These are phyloP conservation scores for Candidula unifasciata DNA, from an alignment of 2,888 invertebrate species.

Conservation along the genomic window DNA sequence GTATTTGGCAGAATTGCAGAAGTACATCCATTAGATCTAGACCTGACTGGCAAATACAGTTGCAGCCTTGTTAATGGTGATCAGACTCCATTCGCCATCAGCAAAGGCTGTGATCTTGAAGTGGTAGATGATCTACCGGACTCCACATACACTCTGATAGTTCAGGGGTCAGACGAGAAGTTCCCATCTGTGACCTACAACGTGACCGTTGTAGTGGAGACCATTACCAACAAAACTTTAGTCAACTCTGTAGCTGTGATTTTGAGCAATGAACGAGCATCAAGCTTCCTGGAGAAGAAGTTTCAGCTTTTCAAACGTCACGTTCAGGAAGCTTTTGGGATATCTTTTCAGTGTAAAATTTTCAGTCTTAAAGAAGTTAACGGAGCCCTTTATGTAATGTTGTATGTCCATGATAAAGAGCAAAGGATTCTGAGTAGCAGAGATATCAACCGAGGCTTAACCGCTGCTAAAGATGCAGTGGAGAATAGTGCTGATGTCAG, in stretches of 20 bases:
- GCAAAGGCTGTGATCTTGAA: conserved; percentile 87
- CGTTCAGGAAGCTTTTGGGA: conserved; percentile 49
- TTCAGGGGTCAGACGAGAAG: conserved; percentile 92
- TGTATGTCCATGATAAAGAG: conserved; percentile 79
- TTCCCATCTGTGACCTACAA: conserved; percentile 85
- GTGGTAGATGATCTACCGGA: conserved; percentile 76
- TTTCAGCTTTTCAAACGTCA: conserved; percentile 78
- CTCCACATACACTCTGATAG: conserved; percentile 82
- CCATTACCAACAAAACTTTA: conserved; percentile 88
- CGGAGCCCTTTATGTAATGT: conserved; percentile 60
- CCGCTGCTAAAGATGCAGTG: conserved; percentile 55
- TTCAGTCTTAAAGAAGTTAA: conserved; percentile 55
- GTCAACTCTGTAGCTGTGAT: conserved; percentile 89
- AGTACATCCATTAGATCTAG: conserved; percentile 94
- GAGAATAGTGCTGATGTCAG: conserved; percentile 59
- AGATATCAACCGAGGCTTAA: conserved; percentile 51
- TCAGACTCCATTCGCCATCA: conserved; percentile 80
- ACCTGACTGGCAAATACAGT: conserved; percentile 91
- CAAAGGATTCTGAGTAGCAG: conserved; percentile 27
- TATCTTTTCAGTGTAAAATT: conserved; percentile 50
- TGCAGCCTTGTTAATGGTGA: conserved; percentile 81
- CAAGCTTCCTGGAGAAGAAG: conserved; percentile 86
- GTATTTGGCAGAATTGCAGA: conserved; percentile 91
- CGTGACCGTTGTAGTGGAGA: conserved; percentile 88
- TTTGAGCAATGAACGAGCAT: conserved; percentile 85